A percentile compares a stretch with the other conserved stretches of the same genome.
phyloP scores from a whole-genome alignment of 1,140 invertebrate species.

The Hylaeus anthracinus region DNA sequence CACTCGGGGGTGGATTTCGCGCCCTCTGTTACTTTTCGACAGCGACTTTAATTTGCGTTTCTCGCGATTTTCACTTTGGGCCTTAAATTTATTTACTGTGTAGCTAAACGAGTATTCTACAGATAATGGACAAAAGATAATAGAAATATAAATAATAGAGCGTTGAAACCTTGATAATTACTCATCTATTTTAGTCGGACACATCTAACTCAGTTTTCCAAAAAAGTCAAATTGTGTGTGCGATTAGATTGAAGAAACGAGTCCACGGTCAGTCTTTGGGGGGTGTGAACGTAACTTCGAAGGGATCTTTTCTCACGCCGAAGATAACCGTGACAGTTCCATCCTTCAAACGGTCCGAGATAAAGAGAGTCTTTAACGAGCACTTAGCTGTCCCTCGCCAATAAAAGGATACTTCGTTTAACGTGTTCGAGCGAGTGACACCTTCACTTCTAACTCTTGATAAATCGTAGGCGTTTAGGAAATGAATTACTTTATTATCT shows the following conservation, averaged over 20 bases:
- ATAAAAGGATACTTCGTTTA: constrained; percentile 50
- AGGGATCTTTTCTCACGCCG: constrained; percentile 36
- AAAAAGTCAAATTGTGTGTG: too few species aligned
- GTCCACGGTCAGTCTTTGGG: constrained; percentile 12
- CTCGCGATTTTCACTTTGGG: constrained; percentile 44
- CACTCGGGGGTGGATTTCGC: constrained; percentile 41
- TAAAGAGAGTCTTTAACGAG: constrained; percentile 66
- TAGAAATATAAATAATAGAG: too few species aligned
- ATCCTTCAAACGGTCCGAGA: constrained; percentile 54
- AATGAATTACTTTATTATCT: constrained; percentile 22
- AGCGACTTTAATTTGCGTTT: constrained; percentile 56
- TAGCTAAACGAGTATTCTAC: background rate
- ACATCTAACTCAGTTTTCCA: too few species aligned
- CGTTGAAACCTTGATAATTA: too few species aligned
- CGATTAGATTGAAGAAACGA: constrained; percentile 23
- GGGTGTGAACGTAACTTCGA: constrained; percentile 28
- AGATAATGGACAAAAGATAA: too few species aligned
- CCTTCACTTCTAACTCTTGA: background rate
- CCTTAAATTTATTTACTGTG: background rate
- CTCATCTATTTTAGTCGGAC: too few species aligned
- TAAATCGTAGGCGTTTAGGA: constrained; percentile 19
- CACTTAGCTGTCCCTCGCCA: constrained; percentile 58
- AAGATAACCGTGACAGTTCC: constrained; percentile 54
- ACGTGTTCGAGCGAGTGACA: constrained; percentile 1
- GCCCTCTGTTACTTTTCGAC: constrained; percentile 57